phyloP scores from a whole-genome alignment of 2,888 invertebrate genomes.

The Pheosia gnoma region DNA sequence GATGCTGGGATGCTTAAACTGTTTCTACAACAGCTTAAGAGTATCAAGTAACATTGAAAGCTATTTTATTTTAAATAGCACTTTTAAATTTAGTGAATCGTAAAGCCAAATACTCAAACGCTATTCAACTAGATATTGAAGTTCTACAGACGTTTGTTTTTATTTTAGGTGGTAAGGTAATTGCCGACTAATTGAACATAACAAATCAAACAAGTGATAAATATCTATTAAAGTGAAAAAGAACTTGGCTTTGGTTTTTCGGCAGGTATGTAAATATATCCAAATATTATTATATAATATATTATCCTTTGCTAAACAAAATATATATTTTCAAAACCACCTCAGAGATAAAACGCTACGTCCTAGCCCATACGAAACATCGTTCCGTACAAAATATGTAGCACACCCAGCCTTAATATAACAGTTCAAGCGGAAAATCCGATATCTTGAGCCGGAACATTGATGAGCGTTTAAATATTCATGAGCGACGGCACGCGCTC shows the following conservation, averaged over 20 bases:
- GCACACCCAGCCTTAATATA: constrained; percentile 54
- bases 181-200: too few relatives aligned
- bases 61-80: constrained; percentile 13
- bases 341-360: not conserved
- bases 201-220: too few relatives aligned
- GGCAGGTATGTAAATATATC: too few relatives aligned
- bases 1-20: constrained; percentile 47
- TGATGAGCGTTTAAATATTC: constrained; percentile 78
- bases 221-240: too few relatives aligned
- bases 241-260: too few relatives aligned
- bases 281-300: too few relatives aligned
- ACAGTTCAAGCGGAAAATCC: constrained; percentile 72
- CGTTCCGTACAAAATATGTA: constrained; percentile 44
- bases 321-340: not conserved
- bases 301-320: not conserved
- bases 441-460: constrained; percentile 76
- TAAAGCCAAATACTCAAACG: too few relatives aligned
- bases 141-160: too few relatives aligned
- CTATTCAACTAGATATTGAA: too few relatives aligned
- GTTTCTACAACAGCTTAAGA: constrained; percentile 39
- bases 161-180: too few relatives aligned
- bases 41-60: constrained; percentile 24
- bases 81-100: not conserved
- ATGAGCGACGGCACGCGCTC: constrained; percentile 56
- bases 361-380: constrained; percentile 8